phyloP scores from a whole-genome alignment of 2,113 vertebrate genomes.

The Cervus canadensis region DNA sequence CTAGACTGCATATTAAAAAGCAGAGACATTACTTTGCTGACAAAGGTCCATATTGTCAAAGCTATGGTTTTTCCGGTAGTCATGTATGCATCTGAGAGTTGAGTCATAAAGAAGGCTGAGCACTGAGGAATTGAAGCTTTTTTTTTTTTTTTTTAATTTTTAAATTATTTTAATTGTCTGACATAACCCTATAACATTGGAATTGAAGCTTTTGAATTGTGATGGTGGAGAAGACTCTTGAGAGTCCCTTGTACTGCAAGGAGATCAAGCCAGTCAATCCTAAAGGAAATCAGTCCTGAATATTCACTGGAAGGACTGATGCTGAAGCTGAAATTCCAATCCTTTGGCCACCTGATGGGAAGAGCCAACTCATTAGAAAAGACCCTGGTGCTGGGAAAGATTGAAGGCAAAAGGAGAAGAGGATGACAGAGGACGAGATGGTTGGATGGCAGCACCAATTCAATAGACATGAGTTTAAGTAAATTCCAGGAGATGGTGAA shows the following conservation, averaged over 20 bases:
- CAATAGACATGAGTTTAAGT: not conserved
- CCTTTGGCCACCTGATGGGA: not conserved
- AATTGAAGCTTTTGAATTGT: not conserved
- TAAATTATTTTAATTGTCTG: too few relatives aligned
- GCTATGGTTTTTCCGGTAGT: not conserved
- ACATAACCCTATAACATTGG: too few relatives aligned
- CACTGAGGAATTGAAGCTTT: not conserved
- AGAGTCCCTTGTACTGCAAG: not conserved
- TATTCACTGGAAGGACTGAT: not conserved
- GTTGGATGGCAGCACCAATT: not conserved
- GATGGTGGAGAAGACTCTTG: not conserved
- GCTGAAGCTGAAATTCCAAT: not conserved
- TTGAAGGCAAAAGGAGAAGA: not conserved
- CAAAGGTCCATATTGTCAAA: not conserved
- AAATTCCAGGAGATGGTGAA: not conserved
- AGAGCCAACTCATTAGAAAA: not conserved
- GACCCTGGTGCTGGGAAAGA: not conserved
- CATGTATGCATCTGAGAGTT: not conserved
- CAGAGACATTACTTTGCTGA: not conserved
- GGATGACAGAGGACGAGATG: not conserved
- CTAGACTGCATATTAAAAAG: not conserved
- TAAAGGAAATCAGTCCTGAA: not conserved
- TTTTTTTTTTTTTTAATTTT: too few relatives aligned
- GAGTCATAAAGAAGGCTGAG: not conserved
- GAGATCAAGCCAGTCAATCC: not conserved